These are phyloP conservation scores for Scaptomyza montana DNA, from an alignment of 1,140 invertebrate species.

Conservation along the genomic window DNA sequence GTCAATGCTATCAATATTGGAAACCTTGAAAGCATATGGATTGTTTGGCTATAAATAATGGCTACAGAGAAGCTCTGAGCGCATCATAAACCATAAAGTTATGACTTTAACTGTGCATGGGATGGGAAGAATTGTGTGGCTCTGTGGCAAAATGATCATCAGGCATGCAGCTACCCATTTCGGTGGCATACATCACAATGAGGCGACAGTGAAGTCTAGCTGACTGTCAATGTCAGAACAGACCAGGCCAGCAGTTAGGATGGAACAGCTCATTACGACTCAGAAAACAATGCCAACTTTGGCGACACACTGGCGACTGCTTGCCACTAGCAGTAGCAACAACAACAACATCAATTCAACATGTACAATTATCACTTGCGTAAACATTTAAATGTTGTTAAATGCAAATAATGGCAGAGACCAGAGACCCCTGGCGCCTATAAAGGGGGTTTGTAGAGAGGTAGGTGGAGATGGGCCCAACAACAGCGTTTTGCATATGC, in stretches of 20 bases:
- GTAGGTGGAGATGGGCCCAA: slow-evolving; percentile 8
- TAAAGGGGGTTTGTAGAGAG: slow-evolving; percentile 4
- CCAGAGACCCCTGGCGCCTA: slow-evolving; percentile 58
- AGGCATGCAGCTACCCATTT: slow-evolving; percentile 59
- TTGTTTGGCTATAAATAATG: slow-evolving; percentile 47
- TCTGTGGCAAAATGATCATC: slow-evolving; percentile 33
- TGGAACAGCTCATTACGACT: slow-evolving; percentile 57
- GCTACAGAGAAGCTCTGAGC: slow-evolving; percentile 45
- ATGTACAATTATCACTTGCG: slow-evolving; percentile 75
- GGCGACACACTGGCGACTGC: slow-evolving; percentile 60
- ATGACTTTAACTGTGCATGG: slow-evolving; percentile 16
- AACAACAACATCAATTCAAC: slow-evolving; percentile 27
- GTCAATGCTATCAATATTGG: slow-evolving; percentile 9
- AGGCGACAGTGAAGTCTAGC: slow-evolving; percentile 17
- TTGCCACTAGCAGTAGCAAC: slow-evolving; percentile 11
- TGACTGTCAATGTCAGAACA: slow-evolving; percentile 68
- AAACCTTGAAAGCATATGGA: slow-evolving; percentile 50
- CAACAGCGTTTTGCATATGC: slow-evolving; percentile 50
- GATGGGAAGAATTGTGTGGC: background rate
- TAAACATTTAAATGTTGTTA: slow-evolving; percentile 74
- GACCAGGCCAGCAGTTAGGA: slow-evolving; percentile 41
- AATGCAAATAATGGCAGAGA: slow-evolving; percentile 48
- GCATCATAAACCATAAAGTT: slow-evolving; percentile 58
- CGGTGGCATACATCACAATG: slow-evolving; percentile 63
- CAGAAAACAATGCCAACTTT: slow-evolving; percentile 39